Base-by-base conservation (phyloP, 2,888 invertebrate genomes). In the Lasioglossum pauxillum region DNA sequence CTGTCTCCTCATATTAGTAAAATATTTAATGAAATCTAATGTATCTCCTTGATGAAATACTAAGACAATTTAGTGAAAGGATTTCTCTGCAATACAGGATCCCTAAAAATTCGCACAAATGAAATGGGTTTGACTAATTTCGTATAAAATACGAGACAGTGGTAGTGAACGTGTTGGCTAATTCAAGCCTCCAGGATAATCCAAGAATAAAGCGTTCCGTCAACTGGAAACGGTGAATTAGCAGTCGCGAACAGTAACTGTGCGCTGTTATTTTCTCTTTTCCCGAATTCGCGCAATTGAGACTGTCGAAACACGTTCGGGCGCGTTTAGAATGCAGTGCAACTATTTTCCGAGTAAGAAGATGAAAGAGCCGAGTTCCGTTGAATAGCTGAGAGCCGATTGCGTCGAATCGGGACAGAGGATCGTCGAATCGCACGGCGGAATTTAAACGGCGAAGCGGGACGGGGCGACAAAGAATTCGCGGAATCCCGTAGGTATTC, bases 401-500 rank as follows among this genome's bases (percentile, higher is more conserved):
- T 19, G 16, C 67, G 41, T n/a, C 23, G 64, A 16, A n/a, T 35
- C 71, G 78, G 76, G 41, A 27, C 44, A 35, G 19, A 35, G 19
- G 31, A 64, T 35, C 41, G 57, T 16, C 27, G 57, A 44, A 19
- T 71, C 57, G 8, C 35, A 3, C 12, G 8, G 41, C 19, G 67
- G 73, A 75, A 75, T 80, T 82, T 72, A 57, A 57, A 57, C 16
- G 38, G 69, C n/a, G 23, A 16, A 3, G 23, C 5, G n/a, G 38
- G 27, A 35, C 16, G 69, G 12, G 67, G 27, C 16, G 67, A 19
- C 64, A 75, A 84, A 84, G 77, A 82, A 82, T 77, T n/a, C 23
- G 12, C n/a, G 84, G 67, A 84, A 82, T 82, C 60, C 53, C 75
- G 44, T 69, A 57, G 83, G 73, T 27, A 46, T 64, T 73, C 73